Evolutionary conservation across 2,797 vertebrate species (phyloP).

Genomic region (Crax fasciolata): DNA sequence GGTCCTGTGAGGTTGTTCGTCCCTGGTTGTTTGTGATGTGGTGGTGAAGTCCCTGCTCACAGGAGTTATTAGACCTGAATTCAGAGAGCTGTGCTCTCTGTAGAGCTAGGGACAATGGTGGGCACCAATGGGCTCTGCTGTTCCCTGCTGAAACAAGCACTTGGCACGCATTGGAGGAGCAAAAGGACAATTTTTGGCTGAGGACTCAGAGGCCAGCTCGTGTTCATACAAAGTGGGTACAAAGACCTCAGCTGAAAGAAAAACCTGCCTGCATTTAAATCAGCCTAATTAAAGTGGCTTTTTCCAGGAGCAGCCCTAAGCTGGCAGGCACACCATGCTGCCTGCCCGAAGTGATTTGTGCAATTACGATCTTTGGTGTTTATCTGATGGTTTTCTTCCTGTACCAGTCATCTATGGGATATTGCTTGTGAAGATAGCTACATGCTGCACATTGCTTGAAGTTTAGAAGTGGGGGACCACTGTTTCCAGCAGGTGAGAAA

Average conservation of each 20-base stretch:
- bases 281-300: slow-evolving; percentile 56
- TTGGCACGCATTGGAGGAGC: neutral
- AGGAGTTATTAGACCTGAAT: too few relatives aligned
- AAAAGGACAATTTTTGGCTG: slow-evolving; percentile 1
- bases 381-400: neutral
- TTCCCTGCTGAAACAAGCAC: neutral
- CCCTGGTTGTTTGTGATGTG: neutral
- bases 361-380: neutral
- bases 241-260: neutral
- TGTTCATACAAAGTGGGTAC: neutral
- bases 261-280: slow-evolving; percentile 47
- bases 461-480: neutral
- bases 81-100: neutral
- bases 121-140: neutral
- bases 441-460: neutral
- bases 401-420: neutral
- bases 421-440: neutral
- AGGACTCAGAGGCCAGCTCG: neutral
- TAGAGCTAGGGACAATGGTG: neutral
- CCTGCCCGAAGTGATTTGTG: slow-evolving; percentile 13
- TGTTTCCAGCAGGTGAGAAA: neutral
- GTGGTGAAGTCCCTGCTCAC: neutral
- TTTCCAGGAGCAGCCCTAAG: neutral
- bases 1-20: neutral
- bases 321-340: neutral